These are phyloP conservation scores for Pseudolycoriella hygida DNA, from an alignment of 2,888 invertebrate genomes.

Conservation along the genomic window DNA sequence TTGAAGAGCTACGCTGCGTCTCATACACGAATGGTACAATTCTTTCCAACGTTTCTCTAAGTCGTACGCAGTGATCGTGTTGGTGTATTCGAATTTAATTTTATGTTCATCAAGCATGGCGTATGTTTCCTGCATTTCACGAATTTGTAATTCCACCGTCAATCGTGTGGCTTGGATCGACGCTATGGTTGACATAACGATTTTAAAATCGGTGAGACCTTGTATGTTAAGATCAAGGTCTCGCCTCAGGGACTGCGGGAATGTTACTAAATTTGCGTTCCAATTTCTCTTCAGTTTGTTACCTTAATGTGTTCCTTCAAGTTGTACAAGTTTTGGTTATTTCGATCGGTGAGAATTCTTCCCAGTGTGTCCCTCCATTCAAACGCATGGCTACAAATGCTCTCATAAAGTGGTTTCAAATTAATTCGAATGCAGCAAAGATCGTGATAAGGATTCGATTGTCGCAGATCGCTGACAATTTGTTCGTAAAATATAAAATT, in stretches of 20 bases:
- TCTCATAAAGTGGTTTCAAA: constrained; percentile 48
- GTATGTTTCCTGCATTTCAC: constrained; percentile 61
- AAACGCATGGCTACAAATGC: constrained; percentile 51
- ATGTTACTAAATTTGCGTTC: not conserved
- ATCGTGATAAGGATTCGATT: constrained; percentile 39
- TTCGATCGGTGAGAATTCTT: constrained; percentile 43
- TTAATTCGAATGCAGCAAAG: constrained; percentile 57
- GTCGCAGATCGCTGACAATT: constrained; percentile 46
- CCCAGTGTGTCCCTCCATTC: constrained; percentile 69
- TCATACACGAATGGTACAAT: constrained; percentile 48
- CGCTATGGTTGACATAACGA: constrained; percentile 67
- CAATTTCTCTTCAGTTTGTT: constrained; percentile 11
- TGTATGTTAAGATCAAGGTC: constrained; percentile 61
- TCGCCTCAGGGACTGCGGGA: constrained; percentile 33
- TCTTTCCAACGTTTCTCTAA: constrained; percentile 51
- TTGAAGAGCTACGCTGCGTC: constrained; percentile 48
- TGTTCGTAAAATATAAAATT: constrained; percentile 70
- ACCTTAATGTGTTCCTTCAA: constrained; percentile 54
- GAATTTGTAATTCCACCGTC: constrained; percentile 57
- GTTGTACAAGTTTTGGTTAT: constrained; percentile 46
- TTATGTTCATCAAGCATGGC: constrained; percentile 52
- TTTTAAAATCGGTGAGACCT: constrained; percentile 63
- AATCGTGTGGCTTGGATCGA: constrained; percentile 57
- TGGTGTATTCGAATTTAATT: constrained; percentile 33
- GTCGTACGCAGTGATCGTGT: constrained; percentile 31